A percentile compares a stretch with the other conserved stretches of the same genome.
Evolutionary conservation across 2,888 invertebrate genomes (phyloP).

Genomic region (Penaeus monodon): DNA sequence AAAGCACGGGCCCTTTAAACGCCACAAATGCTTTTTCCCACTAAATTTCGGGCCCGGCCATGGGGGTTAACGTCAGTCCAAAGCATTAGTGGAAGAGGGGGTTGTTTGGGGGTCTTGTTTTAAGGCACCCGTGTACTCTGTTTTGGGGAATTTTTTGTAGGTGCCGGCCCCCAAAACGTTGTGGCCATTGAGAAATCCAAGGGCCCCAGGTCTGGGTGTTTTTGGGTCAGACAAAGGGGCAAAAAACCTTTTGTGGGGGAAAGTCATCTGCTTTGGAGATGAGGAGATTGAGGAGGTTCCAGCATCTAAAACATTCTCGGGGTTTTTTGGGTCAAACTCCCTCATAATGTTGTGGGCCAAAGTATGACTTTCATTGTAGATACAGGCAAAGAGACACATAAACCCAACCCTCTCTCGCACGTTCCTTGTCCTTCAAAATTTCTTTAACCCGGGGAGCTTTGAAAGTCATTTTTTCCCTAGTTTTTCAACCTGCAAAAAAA

Average conservation of each 20-base stretch:
- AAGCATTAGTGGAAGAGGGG: slow-evolving; percentile 82
- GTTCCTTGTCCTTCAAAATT: slow-evolving; percentile 60
- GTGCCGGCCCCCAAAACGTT: slow-evolving; percentile 86
- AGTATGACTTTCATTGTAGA: slow-evolving; percentile 80
- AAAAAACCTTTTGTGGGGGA: slow-evolving; percentile 84
- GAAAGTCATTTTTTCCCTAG: slow-evolving; percentile 83
- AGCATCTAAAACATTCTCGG: slow-evolving; percentile 76
- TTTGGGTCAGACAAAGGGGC: slow-evolving; percentile 77
- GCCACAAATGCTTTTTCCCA: slow-evolving; percentile 83
- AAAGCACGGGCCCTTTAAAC: slow-evolving; percentile 72
- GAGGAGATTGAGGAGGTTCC: slow-evolving; percentile 82
- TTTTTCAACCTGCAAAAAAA: slow-evolving; percentile 56
- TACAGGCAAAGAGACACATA: slow-evolving; percentile 75
- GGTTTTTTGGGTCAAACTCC: slow-evolving; percentile 78
- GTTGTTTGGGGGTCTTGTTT: slow-evolving; percentile 77
- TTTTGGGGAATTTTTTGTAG: slow-evolving; percentile 85
- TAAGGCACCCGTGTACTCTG: slow-evolving; percentile 82
- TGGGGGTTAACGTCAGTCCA: slow-evolving; percentile 83
- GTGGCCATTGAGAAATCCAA: slow-evolving; percentile 84
- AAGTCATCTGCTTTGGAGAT: slow-evolving; percentile 82
- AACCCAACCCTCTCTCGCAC: slow-evolving; percentile 69
- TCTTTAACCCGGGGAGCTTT: slow-evolving; percentile 80
- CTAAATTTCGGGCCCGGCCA: slow-evolving; percentile 87
- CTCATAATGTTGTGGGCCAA: slow-evolving; percentile 83
- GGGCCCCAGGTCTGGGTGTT: slow-evolving; percentile 74